These are phyloP conservation scores for Lindbergichthys nudifrons DNA, from an alignment of 2,797 vertebrate genomes.

Conservation along the genomic window DNA sequence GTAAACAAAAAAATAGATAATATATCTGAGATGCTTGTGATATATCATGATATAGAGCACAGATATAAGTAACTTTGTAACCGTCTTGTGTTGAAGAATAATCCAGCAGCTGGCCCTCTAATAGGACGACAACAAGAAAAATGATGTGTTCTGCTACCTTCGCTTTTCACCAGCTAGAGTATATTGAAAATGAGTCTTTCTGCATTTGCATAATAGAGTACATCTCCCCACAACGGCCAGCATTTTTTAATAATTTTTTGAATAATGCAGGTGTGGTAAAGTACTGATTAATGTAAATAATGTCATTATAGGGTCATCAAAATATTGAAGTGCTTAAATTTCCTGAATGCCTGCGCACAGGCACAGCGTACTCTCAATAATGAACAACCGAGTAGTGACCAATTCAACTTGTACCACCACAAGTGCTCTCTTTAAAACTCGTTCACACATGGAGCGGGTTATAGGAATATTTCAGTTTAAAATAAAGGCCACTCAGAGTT, in stretches of 20 bases:
- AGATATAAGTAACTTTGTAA: conserved; percentile 21
- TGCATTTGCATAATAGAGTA: conserved; percentile 49
- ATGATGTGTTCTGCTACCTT: conserved; percentile 50
- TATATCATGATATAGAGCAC: background rate
- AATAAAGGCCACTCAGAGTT: conserved; percentile 57
- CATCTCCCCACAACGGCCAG: conserved; percentile 4
- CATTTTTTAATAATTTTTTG: conserved; percentile 15
- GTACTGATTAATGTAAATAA: conserved; percentile 54
- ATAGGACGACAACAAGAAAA: conserved; percentile 65
- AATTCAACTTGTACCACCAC: conserved; percentile 45
- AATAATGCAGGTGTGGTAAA: conserved; percentile 36
- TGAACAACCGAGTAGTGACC: conserved; percentile 26
- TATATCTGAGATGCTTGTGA: conserved; percentile 24
- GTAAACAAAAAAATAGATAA: conserved; percentile 41
- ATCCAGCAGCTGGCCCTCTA: conserved; percentile 23
- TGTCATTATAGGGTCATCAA: conserved; percentile 40
- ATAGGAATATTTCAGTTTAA: conserved; percentile 44
- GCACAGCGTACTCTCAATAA: conserved; percentile 21
- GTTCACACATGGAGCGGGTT: conserved; percentile 49
- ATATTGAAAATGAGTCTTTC: conserved; percentile 45
- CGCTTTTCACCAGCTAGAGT: conserved; percentile 36
- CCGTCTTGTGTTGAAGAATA: conserved; percentile 41
- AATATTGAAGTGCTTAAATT: conserved; percentile 27
- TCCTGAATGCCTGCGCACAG: conserved; percentile 36
- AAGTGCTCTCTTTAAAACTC: conserved; percentile 51